phyloP scores from a whole-genome alignment of 2,797 vertebrate species.

The Cryptoblepharus egeriae region DNA sequence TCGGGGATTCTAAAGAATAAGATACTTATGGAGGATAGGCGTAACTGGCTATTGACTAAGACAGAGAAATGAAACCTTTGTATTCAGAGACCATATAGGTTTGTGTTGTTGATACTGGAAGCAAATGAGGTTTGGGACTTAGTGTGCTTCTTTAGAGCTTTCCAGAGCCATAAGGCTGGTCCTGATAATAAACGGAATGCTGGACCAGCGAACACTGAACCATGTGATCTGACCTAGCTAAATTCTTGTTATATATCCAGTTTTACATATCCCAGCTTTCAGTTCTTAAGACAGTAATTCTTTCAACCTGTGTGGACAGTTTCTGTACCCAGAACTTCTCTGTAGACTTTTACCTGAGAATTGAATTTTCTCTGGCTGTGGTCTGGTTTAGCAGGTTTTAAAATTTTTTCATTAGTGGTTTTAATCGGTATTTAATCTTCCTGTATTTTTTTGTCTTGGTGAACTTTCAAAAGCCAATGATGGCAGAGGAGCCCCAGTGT shows the following conservation, averaged over 20 bases:
- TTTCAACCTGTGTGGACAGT: not conserved
- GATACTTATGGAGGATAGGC: not conserved
- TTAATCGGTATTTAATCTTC: not conserved
- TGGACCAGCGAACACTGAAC: not conserved
- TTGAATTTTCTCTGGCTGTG: constrained; percentile 20
- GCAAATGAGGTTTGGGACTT: not conserved
- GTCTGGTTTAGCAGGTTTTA: not conserved
- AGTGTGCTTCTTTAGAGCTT: not conserved
- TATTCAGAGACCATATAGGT: not conserved
- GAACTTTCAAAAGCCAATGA: constrained; percentile 72
- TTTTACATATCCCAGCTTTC: not conserved
- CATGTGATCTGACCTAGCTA: too few species aligned
- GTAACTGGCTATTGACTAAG: not conserved
- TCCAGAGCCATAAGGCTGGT: not conserved
- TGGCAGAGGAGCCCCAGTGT: constrained; percentile 85
- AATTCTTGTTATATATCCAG: not conserved
- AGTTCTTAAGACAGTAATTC: not conserved
- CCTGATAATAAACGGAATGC: not conserved
- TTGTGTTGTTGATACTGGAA: not conserved
- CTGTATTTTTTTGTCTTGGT: constrained; percentile 8
- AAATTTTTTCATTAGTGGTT: not conserved
- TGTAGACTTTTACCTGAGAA: accelerated
- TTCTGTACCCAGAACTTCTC: not conserved
- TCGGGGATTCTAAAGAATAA: not conserved
- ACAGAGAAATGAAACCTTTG: not conserved